Evolutionary conservation across 2,888 invertebrate species (phyloP).

Genomic region (Orchesella flavescens): DNA sequence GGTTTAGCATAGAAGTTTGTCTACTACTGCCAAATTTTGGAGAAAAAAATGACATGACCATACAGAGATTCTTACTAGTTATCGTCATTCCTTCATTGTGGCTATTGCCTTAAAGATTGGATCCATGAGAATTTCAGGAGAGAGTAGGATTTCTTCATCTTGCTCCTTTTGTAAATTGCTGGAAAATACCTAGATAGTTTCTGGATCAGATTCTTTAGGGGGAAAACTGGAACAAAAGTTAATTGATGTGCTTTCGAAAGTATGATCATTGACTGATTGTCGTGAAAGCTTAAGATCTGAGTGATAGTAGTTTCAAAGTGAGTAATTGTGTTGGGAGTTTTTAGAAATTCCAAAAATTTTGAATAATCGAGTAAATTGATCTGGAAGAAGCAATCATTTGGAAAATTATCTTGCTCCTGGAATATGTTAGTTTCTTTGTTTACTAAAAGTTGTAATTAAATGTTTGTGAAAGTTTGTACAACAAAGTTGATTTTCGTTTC

Average conservation of each 20-base stretch:
- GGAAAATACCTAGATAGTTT: background rate
- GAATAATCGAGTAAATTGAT: too few relatives aligned
- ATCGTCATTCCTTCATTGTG: slow-evolving; percentile 35
- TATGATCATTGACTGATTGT: background rate
- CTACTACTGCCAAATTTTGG: too few relatives aligned
- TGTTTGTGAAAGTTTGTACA: background rate
- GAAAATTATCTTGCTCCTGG: too few relatives aligned
- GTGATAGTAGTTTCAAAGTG: background rate
- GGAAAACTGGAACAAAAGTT: slow-evolving; percentile 6
- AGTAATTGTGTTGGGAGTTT: background rate
- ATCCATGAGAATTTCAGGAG: slow-evolving; percentile 8
- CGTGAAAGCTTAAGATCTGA: background rate
- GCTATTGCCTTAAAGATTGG: slow-evolving; percentile 45
- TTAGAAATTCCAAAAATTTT: background rate
- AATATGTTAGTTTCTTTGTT: background rate
- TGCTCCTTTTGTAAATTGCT: background rate
- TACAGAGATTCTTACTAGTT: slow-evolving; percentile 15
- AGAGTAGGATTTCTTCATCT: slow-evolving; percentile 15
- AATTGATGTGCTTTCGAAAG: background rate
- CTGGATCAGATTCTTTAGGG: slow-evolving; percentile 41
- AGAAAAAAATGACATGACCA: slow-evolving; percentile 13
- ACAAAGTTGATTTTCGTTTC: background rate
- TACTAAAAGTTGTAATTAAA: too few relatives aligned
- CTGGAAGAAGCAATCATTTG: too few relatives aligned
- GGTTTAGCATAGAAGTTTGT: too few relatives aligned